Base-by-base conservation (phyloP, 1,140 invertebrate genomes). In the Drosophila pseudoobscura region DNA sequence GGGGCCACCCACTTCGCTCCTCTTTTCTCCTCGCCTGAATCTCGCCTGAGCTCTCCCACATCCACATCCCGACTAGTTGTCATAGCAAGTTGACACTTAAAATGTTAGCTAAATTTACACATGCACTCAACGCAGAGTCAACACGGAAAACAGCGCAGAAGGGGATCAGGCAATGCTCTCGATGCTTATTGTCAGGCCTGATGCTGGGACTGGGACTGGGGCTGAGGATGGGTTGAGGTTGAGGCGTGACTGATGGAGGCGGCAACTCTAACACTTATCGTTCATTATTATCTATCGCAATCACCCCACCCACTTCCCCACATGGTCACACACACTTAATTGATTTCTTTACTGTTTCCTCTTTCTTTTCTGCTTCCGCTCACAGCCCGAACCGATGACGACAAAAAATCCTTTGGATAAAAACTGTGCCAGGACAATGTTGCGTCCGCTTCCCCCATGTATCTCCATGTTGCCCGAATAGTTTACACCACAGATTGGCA, bases 31-130 rank as follows among this genome's bases (percentile, higher is more conserved):
- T 39, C 13, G 39, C 22, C 45, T 17, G 47, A 22, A 44, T 52
- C 50, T 44, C 52, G 17, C 43, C 50, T 41, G 64, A 31, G 65
- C 50, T 50, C 24, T 29, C 17, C 43, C 35, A 20, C 50, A 65
- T 50, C 59, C 62, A 5, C 58, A 63, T 63, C 43, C 73, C 31
- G 8, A 31, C 72, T 65, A 77, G 80, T 85, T 85, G 73, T 80
- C 82, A 85, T 73, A 70, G 77, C 73, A 69, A 71, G 82, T 80
- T 83, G 78, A 80, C 78, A 87, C 82, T 87, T 88, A 78, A 87
- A 85, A 78, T 62, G 83, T 87, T 82, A 75, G 82, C 82, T 72
- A 88, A 87, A 88, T 82, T 87, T 87, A 88, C 82, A 82, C 82
- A 87, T 87, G 82, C 83, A 87, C 82, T 87, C 70, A 88, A 56